Base-by-base conservation (phyloP, 2,888 invertebrate genomes). In the Drosophila borealis region DNA sequence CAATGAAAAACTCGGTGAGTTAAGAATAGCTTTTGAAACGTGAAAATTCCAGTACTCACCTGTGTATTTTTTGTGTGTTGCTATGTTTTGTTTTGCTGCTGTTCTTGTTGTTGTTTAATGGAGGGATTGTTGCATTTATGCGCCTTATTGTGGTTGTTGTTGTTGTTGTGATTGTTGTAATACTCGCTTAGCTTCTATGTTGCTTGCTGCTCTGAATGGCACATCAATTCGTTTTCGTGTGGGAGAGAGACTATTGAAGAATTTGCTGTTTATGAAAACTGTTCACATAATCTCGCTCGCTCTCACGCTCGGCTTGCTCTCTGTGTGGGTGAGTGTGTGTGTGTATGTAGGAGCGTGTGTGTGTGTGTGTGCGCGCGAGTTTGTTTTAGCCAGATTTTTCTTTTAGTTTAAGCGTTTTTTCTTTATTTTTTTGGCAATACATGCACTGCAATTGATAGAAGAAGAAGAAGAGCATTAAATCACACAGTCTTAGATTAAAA, bases 131-230 rank as follows among this genome's bases (percentile, higher is more conserved):
- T 85, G 86, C 70, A 76, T 63, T 76, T 71, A 80, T 72, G 82
- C 70, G 69, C 56, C 60, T 73, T 68, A 49, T 44, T 63, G 10
- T 49, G 65, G 65, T 53, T 63, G 14, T 50, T 61, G 61, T 46
- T 55, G 48, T 41, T 68, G 14, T 48, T 70, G 63, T 45, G 57
- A 29, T 60, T 71, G 50, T 66, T 66, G 56, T 86, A 90, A 90
- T 89, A 89, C 89, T 90, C 81, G 78, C 85, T 81, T 89, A 89
- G 90, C 88, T 82, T 89, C 88, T 89, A 88, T 53, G 82, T 77
- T 79, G 57, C 66, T 68, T 65, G 59, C 53, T 75, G 66, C 68
- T 78, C 78, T 80, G 70, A 88, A 86, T 86, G 85, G 85, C 85
- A 86, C 85, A 85, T 85, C 75, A 80, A 85, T 81, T 59, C 57